phyloP scores from a whole-genome alignment of 2,113 vertebrate genomes.

The Dissostichus mawsoni region DNA sequence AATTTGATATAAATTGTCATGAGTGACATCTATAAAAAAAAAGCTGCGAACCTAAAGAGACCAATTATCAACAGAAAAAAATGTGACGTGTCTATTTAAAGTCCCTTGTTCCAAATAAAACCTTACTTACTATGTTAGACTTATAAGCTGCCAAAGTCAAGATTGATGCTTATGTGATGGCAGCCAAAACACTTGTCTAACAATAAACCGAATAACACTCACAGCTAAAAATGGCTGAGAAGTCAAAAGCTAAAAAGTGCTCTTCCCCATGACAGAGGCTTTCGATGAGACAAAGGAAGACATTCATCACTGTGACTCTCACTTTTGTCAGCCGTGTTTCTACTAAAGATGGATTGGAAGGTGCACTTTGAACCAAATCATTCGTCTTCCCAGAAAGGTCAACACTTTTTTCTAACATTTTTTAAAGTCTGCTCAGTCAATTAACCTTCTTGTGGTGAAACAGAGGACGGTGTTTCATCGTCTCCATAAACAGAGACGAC shows the following conservation, averaged over 20 bases:
- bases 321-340: conserved; percentile 39
- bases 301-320: conserved; percentile 64
- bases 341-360: conserved; percentile 46
- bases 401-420: not conserved
- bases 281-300: conserved; percentile 59
- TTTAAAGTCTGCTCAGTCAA: conserved; percentile 55
- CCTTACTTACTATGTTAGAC: conserved; percentile 18
- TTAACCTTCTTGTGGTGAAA: conserved; percentile 61
- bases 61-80: conserved; percentile 32
- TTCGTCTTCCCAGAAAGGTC: not conserved
- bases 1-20: conserved; percentile 23
- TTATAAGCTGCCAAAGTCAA: conserved; percentile 34
- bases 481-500: conserved; percentile 79
- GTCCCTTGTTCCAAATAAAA: conserved; percentile 20
- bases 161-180: conserved; percentile 30
- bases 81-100: conserved; percentile 28
- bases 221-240: conserved; percentile 31
- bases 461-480: conserved; percentile 60
- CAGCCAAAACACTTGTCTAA: conserved; percentile 51
- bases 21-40: conserved; percentile 37
- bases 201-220: conserved; percentile 54
- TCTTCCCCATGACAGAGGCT: conserved; percentile 44
- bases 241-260: conserved; percentile 36
- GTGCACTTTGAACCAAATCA: conserved; percentile 9
- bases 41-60: conserved; percentile 16